Percentiles rank a stretch among this genome's conserved stretches.
These are phyloP conservation scores for Lepidochrysops patricia DNA, from an alignment of 2,888 invertebrate genomes.

Conservation along the genomic window DNA sequence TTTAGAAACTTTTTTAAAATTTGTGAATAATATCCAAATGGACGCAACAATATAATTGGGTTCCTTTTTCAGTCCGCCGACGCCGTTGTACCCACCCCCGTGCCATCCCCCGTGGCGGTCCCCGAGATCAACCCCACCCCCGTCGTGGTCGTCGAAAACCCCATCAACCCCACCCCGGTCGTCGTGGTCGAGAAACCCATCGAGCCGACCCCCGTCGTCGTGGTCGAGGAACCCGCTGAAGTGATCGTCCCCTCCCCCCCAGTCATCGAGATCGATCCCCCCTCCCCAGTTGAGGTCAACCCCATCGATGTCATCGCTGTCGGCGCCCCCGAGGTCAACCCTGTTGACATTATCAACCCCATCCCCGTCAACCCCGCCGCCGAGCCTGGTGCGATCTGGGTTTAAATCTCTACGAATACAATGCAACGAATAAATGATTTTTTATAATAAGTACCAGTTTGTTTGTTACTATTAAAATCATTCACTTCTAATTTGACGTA, in stretches of 20 bases:
- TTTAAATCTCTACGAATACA: not conserved
- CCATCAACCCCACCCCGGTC: slow-evolving; percentile 24
- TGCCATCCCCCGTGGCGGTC: slow-evolving; percentile 5
- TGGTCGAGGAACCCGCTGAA: slow-evolving; percentile 5
- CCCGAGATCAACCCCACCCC: slow-evolving; percentile 19
- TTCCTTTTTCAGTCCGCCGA: slow-evolving; percentile 17
- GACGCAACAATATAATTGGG: too few species aligned
- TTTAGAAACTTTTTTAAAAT: too few species aligned
- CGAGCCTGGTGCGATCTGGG: not conserved
- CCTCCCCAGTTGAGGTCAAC: slow-evolving; percentile 20
- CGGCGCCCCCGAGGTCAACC: slow-evolving; percentile 23
- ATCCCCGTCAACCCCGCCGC: slow-evolving; percentile 8
- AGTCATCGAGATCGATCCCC: slow-evolving; percentile 10
- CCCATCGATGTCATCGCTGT: slow-evolving; percentile 28
- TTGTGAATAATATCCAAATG: too few species aligned
- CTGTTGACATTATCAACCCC: slow-evolving; percentile 11
- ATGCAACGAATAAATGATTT: not conserved
- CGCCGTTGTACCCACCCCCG: not conserved
- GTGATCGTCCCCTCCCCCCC: not conserved
- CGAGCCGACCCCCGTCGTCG: slow-evolving; percentile 6
- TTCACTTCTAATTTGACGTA: too few species aligned
- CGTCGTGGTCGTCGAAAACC: slow-evolving; percentile 13
- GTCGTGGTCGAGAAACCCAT: slow-evolving; percentile 18
- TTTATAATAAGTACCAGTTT: not conserved
- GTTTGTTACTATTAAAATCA: not conserved